Conservation (phyloP, 2,888 invertebrate species). For the Trisateles emortualis region DNA sequence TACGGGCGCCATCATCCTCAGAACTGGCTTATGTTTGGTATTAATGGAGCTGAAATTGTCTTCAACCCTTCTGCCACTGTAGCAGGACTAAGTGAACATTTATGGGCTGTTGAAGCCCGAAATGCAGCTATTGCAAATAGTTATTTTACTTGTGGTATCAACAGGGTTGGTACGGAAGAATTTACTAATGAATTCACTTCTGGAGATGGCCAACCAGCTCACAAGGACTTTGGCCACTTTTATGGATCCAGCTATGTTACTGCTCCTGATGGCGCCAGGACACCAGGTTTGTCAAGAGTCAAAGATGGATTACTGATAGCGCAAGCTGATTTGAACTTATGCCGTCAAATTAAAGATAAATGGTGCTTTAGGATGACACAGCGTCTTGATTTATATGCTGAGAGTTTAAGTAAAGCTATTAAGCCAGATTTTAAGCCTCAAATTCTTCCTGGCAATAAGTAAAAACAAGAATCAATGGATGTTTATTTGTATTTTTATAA, state of each 20-base stretch:
- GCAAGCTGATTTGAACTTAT: conserved; percentile 97
- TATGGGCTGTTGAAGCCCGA: conserved; percentile 98
- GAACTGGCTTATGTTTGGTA: conserved; percentile 99
- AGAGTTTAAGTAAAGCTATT: conserved; percentile 86
- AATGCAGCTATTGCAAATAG: conserved; percentile 99
- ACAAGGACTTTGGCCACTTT: conserved; percentile 97
- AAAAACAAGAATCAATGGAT: too few species aligned
- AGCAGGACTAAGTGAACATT: conserved; percentile 93
- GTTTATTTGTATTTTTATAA: too few species aligned
- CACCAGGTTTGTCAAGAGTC: conserved; percentile 93
- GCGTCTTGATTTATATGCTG: conserved; percentile 95
- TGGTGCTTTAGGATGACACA: conserved; percentile 99
- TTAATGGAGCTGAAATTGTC: conserved; percentile 99
- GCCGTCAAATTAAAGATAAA: conserved; percentile 96
- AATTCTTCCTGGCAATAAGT: conserved; percentile 49
- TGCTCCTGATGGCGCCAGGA: conserved; percentile 97
- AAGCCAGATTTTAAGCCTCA: conserved; percentile 71
- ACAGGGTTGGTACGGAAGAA: conserved; percentile 96
- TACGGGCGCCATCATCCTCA: conserved; percentile 99
- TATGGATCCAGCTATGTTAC: conserved; percentile 98
- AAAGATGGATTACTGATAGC: conserved; percentile 95
- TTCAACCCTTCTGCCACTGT: conserved; percentile 99
- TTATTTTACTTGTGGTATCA: conserved; percentile 97
- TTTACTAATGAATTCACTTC: conserved; percentile 89
- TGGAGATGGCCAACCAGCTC: conserved; percentile 91